These are phyloP conservation scores for Otus sunia DNA, from an alignment of 2,113 vertebrate species.

Conservation along the genomic window DNA sequence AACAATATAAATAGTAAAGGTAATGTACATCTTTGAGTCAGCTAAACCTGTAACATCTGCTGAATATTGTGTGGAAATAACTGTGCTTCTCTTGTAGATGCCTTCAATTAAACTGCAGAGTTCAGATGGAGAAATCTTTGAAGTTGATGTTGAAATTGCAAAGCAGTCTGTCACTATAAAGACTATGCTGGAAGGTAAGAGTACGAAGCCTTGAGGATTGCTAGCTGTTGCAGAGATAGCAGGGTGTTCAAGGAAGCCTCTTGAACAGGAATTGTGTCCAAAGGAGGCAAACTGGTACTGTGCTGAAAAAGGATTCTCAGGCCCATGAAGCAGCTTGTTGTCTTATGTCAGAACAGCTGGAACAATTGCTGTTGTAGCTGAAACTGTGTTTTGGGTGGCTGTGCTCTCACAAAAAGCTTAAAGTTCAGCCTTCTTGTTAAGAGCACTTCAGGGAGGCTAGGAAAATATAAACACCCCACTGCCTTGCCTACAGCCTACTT, in stretches of 20 bases:
- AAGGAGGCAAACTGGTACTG: neutral
- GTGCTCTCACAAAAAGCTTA: neutral
- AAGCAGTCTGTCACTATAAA: conserved; percentile 99
- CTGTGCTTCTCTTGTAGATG: conserved; percentile 79
- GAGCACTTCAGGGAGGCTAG: neutral
- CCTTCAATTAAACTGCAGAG: conserved; percentile 99
- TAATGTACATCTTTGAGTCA: neutral
- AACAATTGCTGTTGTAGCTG: neutral
- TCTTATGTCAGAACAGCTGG: neutral
- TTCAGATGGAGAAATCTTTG: conserved; percentile 98
- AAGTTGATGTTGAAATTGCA: conserved; percentile 98
- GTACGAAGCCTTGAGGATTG: neutral
- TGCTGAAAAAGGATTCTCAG: neutral
- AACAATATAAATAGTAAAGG: neutral
- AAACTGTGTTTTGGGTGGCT: neutral
- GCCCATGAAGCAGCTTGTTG: neutral
- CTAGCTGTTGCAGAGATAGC: neutral
- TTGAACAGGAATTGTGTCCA: neutral
- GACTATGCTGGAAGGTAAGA: conserved; percentile 98
- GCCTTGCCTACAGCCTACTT: neutral
- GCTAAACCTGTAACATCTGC: neutral
- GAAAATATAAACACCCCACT: neutral
- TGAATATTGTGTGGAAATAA: neutral
- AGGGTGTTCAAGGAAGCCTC: neutral
- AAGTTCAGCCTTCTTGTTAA: neutral